Base-by-base conservation (phyloP, 2,888 invertebrate species). In the Merodon equestris region DNA sequence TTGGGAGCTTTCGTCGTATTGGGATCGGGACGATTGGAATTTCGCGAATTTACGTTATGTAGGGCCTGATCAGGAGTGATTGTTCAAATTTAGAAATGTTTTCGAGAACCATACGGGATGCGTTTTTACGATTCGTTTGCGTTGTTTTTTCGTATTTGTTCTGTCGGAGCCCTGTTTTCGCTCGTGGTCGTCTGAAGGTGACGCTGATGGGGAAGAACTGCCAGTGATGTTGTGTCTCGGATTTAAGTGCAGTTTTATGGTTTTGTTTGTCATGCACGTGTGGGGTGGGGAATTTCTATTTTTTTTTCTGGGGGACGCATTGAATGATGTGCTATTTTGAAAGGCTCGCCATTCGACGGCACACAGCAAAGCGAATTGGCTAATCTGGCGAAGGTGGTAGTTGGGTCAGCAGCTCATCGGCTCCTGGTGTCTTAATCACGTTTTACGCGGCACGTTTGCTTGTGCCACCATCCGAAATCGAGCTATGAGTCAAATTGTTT, bases 191-290 rank as follows among this genome's bases (percentile, higher is more conserved):
- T n/a, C n/a, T n/a, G n/a, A n/a, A n/a, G n/a, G n/a, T n/a, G n/a
- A n/a, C n/a, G n/a, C n/a, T n/a, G n/a, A n/a, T n/a, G n/a, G n/a
- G n/a, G n/a, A n/a, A n/a, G n/a, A n/a, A n/a, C n/a, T n/a, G n/a
- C n/a, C n/a, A n/a, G n/a, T n/a, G n/a, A n/a, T 60, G 54, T 70
- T 61, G 48, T 70, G 70, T 61, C 70, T 61, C 54, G 42, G 42
- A 48, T 70, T 70, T 70, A 42, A 60, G 54, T 70, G 70, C 70
- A 61, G 47, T 70, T 61, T 70, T 70, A 54, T 48, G 70, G 53
- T 47, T 54, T 61, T 70, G 70, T 70, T 61, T 68, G 53, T 45
- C 13, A 15, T 18, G 42, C 53, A 13, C 14, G 18, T 17, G 18
- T 53, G 60, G 13, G 54, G 70, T 53, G 40, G 60, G 36, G 44